Conservation (phyloP, 2,113 vertebrate genomes). For the Aldabrachelys gigantea region DNA sequence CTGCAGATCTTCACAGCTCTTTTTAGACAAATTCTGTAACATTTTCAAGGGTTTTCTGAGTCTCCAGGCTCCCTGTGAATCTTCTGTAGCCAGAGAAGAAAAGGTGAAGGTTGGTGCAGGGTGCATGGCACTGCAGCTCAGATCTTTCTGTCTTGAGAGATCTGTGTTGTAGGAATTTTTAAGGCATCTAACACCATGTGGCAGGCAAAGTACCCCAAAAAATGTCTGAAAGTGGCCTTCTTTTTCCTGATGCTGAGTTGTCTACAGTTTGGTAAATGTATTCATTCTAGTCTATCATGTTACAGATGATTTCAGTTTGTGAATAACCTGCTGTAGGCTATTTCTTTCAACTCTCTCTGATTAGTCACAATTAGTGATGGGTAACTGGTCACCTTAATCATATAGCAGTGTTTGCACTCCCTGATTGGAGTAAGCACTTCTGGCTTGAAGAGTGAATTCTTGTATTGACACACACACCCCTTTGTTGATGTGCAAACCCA, state of each 20-base stretch:
- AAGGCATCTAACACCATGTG: not conserved
- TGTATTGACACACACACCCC: not conserved
- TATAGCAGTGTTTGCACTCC: not conserved
- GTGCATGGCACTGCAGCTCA: not conserved
- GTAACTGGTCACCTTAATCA: not conserved
- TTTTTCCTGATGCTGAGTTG: not conserved
- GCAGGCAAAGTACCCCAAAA: not conserved
- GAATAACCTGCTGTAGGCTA: not conserved
- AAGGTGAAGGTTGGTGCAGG: slow-evolving; percentile 40
- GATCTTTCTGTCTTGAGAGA: not conserved
- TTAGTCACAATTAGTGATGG: not conserved
- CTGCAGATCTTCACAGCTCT: not conserved
- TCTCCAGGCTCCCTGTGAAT: not conserved
- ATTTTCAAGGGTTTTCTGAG: not conserved
- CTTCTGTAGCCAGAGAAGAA: slow-evolving; percentile 1
- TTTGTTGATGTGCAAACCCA: not conserved
- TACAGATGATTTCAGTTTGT: not conserved
- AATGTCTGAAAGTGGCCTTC: not conserved
- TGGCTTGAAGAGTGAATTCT: not conserved
- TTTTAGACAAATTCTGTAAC: accelerated
- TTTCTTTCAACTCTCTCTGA: not conserved
- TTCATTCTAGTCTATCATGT: not conserved
- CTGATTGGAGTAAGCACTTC: not conserved
- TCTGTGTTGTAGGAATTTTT: not conserved
- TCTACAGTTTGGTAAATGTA: not conserved